Base-by-base conservation (phyloP, 2,888 invertebrate species). In the Frankliniella intonsa region DNA sequence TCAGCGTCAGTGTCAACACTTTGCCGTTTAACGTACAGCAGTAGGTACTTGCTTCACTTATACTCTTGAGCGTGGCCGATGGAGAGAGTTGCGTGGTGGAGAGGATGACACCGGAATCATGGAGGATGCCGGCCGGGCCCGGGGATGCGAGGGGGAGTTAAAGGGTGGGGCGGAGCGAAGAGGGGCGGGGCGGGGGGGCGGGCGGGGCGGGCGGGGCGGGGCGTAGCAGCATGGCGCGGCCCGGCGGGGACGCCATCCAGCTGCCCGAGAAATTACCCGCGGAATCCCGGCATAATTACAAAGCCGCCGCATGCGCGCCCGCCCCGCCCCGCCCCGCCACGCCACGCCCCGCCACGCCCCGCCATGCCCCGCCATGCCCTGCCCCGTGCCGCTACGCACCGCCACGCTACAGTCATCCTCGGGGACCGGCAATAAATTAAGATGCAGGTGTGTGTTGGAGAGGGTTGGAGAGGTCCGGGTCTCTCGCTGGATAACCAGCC, bases 201-300 rank as follows among this genome's bases (percentile, higher is more conserved):
- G 38, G 38, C 5, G 38, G 38, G 38, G 38, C 38, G 14, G 62
- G 62, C 19, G 62, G 62, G 62, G 62, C 19, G 62, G 62, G 17
- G 62, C 7, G 17, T 14, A 62, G 69, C 69, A n/a, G 12, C 25
- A 19, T 12, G 55, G 55, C 55, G 14, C 55, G 55, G 55, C 55
- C 19, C 55, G 55, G 55, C 55, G 14, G 5, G 55, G 55, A 14
- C 12, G 55, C 17, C 55, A 55, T 19, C 55, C 55, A 55, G 55
- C 55, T 76, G 69, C 69, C 69, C 22, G 69, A 76, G 69, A 76
- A 76, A 76, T 76, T 76, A 76, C 69, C 69, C 69, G 69, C 69
- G 69, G 25, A 76, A 76, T 76, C 69, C 69, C 69, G 69, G 69
- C 69, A 76, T 76, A 76, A 76, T 76, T 76, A 76, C 69, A 76